Evolutionary conservation across 2,113 vertebrate genomes (phyloP).

Genomic region (Saiga tatarica): DNA sequence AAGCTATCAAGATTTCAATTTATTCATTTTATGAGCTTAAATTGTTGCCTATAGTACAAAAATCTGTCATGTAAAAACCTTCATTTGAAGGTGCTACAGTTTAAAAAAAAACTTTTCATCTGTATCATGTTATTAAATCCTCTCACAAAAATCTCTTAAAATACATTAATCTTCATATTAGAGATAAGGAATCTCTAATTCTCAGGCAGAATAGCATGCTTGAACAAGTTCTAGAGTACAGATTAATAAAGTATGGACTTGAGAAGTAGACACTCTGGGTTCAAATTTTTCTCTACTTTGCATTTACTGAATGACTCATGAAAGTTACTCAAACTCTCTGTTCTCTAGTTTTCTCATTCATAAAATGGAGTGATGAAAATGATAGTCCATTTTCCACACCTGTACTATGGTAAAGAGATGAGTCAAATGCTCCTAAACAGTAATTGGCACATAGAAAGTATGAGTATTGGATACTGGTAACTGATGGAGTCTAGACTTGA

Average conservation of each 20-base stretch:
- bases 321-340: neutral
- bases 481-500: neutral
- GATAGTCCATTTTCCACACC: neutral
- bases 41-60: neutral
- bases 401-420: neutral
- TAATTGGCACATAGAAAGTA: neutral
- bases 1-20: neutral
- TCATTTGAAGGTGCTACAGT: neutral
- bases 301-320: neutral
- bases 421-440: neutral
- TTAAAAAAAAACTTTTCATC: neutral
- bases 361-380: neutral
- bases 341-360: neutral
- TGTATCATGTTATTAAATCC: neutral
- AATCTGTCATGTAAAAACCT: neutral
- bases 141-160: neutral
- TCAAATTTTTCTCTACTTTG: neutral
- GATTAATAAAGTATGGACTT: neutral
- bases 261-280: neutral
- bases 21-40: conserved; percentile 29
- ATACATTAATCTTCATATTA: neutral
- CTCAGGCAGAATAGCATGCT: neutral
- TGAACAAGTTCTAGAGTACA: neutral
- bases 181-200: neutral
- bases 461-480: neutral